phyloP scores from a whole-genome alignment of 1,140 invertebrate genomes.

The Pseudomyrmex dendroicus region DNA sequence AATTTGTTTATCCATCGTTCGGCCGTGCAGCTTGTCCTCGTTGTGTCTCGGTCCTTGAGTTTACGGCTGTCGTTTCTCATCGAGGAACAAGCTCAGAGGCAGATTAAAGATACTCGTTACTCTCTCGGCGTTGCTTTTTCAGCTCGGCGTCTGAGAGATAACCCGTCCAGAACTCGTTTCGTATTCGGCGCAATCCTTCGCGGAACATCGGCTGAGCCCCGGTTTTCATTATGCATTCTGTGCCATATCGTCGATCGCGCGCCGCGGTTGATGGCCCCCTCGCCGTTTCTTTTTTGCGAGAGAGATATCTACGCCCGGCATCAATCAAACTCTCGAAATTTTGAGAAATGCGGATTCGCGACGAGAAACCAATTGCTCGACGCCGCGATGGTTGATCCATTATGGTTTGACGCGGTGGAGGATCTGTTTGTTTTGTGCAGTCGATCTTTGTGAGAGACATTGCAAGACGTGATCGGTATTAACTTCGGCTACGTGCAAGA shows the following conservation, averaged over 20 bases:
- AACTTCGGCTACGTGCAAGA: background rate
- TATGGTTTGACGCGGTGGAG: background rate
- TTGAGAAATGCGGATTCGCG: background rate
- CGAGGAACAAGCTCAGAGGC: constrained; percentile 24
- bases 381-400: constrained; percentile 18
- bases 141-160: constrained; percentile 41
- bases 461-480: background rate
- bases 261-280: constrained; percentile 15
- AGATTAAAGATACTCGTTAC: constrained; percentile 57
- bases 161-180: constrained; percentile 59
- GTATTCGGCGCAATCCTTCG: constrained; percentile 56
- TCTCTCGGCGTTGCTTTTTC: constrained; percentile 26
- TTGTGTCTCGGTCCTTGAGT: background rate
- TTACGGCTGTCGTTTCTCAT: constrained; percentile 17
- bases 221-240: constrained; percentile 59
- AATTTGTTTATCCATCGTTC: constrained; percentile 33
- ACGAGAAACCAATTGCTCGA: background rate
- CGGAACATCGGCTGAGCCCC: constrained; percentile 22
- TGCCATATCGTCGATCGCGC: constrained; percentile 45
- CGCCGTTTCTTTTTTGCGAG: background rate
- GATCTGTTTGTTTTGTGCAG: constrained; percentile 7
- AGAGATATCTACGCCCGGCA: background rate
- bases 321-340: constrained; percentile 43
- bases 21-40: constrained; percentile 26
- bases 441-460: constrained; percentile 9